phyloP scores from a whole-genome alignment of 2,888 invertebrate species.

The Cenopis cana region DNA sequence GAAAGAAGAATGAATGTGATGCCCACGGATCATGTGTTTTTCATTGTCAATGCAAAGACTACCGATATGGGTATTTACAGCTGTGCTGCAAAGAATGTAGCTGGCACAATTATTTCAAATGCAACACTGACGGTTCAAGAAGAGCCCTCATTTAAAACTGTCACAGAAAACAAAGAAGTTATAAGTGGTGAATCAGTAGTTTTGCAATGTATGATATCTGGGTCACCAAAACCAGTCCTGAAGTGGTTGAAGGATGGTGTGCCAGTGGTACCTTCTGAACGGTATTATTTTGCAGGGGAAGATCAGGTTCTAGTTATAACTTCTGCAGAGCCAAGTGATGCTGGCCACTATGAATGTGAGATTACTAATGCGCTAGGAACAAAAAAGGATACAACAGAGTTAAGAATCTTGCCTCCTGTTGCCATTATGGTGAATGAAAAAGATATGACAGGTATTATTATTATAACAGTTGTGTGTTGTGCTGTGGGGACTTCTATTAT shows the following conservation, averaged over 20 bases:
- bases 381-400: slow-evolving; percentile 88
- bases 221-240: slow-evolving; percentile 92
- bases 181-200: slow-evolving; percentile 93
- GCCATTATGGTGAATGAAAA: slow-evolving; percentile 87
- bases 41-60: slow-evolving; percentile 95
- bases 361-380: slow-evolving; percentile 94
- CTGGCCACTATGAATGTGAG: slow-evolving; percentile 95
- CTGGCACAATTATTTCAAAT: slow-evolving; percentile 94
- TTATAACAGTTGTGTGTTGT: slow-evolving; percentile 95
- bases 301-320: slow-evolving; percentile 95
- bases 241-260: slow-evolving; percentile 95
- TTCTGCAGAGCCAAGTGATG: slow-evolving; percentile 90
- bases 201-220: slow-evolving; percentile 94
- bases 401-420: slow-evolving; percentile 88
- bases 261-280: slow-evolving; percentile 89
- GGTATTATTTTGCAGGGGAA: slow-evolving; percentile 94
- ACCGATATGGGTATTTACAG: slow-evolving; percentile 96
- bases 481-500: slow-evolving; percentile 95
- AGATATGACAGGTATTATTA: slow-evolving; percentile 93
- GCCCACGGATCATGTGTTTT: slow-evolving; percentile 95
- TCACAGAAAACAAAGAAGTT: slow-evolving; percentile 94
- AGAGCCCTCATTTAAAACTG: slow-evolving; percentile 93
- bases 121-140: slow-evolving; percentile 94
- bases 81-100: slow-evolving; percentile 96
- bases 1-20: slow-evolving; percentile 97